Conservation (phyloP, 2,797 vertebrate species). For the Enteromius viviparus region DNA sequence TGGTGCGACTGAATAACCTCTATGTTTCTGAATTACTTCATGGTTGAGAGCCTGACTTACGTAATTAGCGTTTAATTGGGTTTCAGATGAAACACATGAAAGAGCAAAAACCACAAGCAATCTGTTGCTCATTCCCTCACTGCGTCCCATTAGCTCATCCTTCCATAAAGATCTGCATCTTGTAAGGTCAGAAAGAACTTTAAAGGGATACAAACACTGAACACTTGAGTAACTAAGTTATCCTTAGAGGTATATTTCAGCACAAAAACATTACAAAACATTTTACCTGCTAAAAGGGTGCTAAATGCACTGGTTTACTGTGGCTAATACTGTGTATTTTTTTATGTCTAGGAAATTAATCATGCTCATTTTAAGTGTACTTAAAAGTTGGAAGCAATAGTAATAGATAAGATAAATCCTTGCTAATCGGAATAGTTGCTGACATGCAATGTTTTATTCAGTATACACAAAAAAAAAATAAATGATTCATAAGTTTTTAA, state of each 20-base stretch:
- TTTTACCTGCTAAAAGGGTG: neutral
- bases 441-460: neutral
- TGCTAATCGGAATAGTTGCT: neutral
- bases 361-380: neutral
- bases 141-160: slow-evolving; percentile 21
- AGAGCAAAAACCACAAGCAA: slow-evolving; percentile 16
- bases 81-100: slow-evolving; percentile 4
- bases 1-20: neutral
- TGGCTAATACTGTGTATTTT: neutral
- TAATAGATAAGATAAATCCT: neutral
- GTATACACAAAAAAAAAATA: neutral
- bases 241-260: neutral
- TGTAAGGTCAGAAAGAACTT: slow-evolving; percentile 4
- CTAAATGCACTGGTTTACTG: neutral
- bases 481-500: no score
- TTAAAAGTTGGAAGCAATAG: neutral
- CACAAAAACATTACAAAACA: neutral
- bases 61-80: slow-evolving; percentile 22
- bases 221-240: neutral
- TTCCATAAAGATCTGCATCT: slow-evolving; percentile 18
- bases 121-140: neutral
- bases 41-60: slow-evolving; percentile 24
- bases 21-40: slow-evolving; percentile 21
- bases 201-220: neutral
- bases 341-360: neutral